Percentiles rank a stretch among this genome's conserved stretches.
These are phyloP conservation scores for Ptychodera flava DNA, from an alignment of 35 echinoderm and acorn worm genomes.

Conservation along the genomic window DNA sequence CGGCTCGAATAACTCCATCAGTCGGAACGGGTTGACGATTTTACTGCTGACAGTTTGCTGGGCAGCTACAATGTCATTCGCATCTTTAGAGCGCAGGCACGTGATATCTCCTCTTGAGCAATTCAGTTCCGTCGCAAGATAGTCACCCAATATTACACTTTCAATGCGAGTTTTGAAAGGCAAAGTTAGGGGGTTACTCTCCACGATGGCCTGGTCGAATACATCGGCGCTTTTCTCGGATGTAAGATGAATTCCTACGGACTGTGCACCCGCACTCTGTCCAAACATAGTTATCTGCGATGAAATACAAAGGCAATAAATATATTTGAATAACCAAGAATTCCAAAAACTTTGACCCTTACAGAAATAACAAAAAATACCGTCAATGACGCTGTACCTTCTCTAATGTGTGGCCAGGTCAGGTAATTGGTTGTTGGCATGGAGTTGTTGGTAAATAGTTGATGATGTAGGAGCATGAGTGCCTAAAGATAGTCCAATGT, in stretches of 20 bases:
- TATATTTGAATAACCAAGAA: too few species aligned
- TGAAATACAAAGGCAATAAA: neutral
- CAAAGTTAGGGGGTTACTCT: constrained; percentile 46
- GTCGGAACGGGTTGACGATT: constrained; percentile 23
- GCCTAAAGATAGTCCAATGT: too few species aligned
- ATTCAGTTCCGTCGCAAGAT: constrained; percentile 25
- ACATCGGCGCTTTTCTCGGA: constrained; percentile 23
- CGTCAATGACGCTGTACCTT: too few species aligned
- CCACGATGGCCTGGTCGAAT: constrained; percentile 43
- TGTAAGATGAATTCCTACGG: constrained; percentile 30
- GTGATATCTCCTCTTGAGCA: neutral
- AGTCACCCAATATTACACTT: constrained; percentile 16
- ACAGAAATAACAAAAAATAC: too few species aligned
- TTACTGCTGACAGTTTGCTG: constrained; percentile 6
- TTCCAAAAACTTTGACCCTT: too few species aligned
- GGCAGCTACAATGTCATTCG: constrained; percentile 25
- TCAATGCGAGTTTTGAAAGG: constrained; percentile 24
- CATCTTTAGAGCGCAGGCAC: constrained; percentile 12
- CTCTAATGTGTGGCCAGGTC: too few species aligned
- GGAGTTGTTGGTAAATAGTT: too few species aligned
- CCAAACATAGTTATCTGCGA: constrained; percentile 44
- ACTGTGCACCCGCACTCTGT: constrained; percentile 58
- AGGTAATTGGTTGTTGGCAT: too few species aligned
- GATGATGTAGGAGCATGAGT: too few species aligned
- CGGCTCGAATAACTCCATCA: constrained; percentile 46